Conservation (phyloP, 2,888 invertebrate genomes). For the Drosophila anceps region DNA sequence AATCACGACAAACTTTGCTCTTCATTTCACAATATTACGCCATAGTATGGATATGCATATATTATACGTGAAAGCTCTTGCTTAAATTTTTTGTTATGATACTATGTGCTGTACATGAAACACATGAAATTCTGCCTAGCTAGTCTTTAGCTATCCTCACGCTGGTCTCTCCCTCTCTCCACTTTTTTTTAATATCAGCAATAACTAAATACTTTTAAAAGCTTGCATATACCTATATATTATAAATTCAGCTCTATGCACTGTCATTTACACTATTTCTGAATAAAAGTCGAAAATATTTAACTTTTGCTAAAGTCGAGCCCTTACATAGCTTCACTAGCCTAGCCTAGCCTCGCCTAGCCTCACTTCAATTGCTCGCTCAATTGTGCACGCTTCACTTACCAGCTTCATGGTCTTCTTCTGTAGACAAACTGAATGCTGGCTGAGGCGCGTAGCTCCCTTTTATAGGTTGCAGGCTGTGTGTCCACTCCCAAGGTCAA, state of each 20-base stretch:
- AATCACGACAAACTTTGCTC: not conserved
- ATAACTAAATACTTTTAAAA: not conserved
- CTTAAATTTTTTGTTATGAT: not conserved
- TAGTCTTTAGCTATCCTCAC: not conserved
- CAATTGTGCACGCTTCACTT: slow-evolving; percentile 24
- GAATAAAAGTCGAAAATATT: not conserved
- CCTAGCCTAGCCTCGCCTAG: not conserved
- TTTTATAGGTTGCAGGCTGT: slow-evolving; percentile 55
- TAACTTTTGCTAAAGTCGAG: not conserved
- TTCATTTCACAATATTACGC: not conserved
- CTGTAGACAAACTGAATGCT: slow-evolving; percentile 50
- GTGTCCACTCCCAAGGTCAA: slow-evolving; percentile 57
- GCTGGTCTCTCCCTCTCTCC: not conserved
- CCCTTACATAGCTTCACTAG: not conserved
- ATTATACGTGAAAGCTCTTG: not conserved
- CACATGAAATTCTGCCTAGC: not conserved
- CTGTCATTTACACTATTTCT: not conserved
- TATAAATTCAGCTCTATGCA: not conserved
- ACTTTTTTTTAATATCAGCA: not conserved
- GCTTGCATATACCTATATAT: not conserved
- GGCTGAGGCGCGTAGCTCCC: not conserved
- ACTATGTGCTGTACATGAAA: not conserved
- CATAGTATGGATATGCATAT: not conserved
- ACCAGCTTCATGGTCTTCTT: slow-evolving; percentile 63
- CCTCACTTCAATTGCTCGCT: not conserved